phyloP scores from a whole-genome alignment of 2,113 vertebrate species.

The Tursiops truncatus region DNA sequence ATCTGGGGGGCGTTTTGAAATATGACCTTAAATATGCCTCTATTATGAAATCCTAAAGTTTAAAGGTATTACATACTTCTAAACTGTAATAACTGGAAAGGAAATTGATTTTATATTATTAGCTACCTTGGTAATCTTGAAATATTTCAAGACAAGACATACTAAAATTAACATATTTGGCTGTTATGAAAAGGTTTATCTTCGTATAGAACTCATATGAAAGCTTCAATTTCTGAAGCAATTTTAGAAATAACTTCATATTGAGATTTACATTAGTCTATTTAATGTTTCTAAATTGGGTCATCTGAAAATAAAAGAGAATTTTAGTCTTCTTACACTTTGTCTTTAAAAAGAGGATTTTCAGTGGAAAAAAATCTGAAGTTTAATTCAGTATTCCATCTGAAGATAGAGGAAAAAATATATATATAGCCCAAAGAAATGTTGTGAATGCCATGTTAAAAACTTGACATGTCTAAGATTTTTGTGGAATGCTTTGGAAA shows the following conservation, averaged over 20 bases:
- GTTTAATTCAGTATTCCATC: neutral
- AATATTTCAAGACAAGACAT: slow-evolving; percentile 29
- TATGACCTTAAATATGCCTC: neutral
- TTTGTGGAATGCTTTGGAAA: slow-evolving; percentile 40
- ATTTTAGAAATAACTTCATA: neutral
- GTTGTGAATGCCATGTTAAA: slow-evolving; percentile 39
- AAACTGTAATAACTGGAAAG: neutral
- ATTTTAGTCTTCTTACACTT: slow-evolving; percentile 3
- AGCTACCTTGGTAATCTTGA: slow-evolving; percentile 8
- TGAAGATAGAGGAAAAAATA: neutral
- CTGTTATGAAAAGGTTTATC: neutral
- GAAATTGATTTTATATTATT: slow-evolving; percentile 22
- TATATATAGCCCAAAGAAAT: neutral
- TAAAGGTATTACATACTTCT: slow-evolving; percentile 1
- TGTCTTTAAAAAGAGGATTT: slow-evolving; percentile 28
- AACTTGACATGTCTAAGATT: slow-evolving; percentile 32
- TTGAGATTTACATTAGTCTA: slow-evolving; percentile 18
- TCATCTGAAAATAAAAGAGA: neutral
- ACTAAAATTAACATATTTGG: neutral
- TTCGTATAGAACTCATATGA: neutral
- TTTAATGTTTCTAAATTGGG: slow-evolving; percentile 30
- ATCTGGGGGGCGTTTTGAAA: neutral
- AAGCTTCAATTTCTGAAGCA: slow-evolving; percentile 14
- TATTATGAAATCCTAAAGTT: neutral
- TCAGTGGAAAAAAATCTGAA: neutral